Evolutionary conservation across 1,140 invertebrate species (phyloP).

Genomic region (Augochlora pura): DNA sequence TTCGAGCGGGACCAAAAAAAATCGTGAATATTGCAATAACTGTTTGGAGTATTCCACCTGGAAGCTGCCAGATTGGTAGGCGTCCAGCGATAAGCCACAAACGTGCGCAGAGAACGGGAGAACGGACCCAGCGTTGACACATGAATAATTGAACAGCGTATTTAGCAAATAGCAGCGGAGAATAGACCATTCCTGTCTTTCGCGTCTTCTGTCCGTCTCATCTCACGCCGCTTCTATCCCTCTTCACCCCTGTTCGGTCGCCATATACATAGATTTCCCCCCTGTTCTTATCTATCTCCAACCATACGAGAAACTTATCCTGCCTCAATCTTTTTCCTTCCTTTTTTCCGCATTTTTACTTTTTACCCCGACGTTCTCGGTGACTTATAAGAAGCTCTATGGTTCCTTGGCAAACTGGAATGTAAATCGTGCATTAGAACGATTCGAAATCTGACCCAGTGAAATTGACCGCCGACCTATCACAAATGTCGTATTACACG

Average conservation of each 20-base stretch:
- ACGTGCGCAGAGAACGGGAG: slow-evolving; percentile 4
- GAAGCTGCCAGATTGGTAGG: slow-evolving; percentile 38
- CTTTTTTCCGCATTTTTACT: background rate
- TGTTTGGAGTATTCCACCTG: background rate
- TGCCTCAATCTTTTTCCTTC: background rate
- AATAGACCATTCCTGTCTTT: slow-evolving; percentile 21
- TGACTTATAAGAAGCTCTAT: too few relatives aligned
- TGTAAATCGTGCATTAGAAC: too few relatives aligned
- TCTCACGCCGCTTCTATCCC: background rate
- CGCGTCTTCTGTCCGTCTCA: slow-evolving; percentile 27
- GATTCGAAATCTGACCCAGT: too few relatives aligned
- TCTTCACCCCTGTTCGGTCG: background rate
- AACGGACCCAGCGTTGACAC: slow-evolving; percentile 54
- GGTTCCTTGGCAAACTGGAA: too few relatives aligned
- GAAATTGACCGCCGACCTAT: too few relatives aligned
- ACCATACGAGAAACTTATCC: too few relatives aligned
- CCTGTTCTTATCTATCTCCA: background rate
- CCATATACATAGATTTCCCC: background rate
- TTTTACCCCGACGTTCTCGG: too few relatives aligned
- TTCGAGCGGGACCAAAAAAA: slow-evolving; percentile 11
- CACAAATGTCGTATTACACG: too few relatives aligned
- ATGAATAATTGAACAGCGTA: slow-evolving; percentile 67
- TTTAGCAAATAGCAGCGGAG: slow-evolving; percentile 63
- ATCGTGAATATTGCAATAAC: slow-evolving; percentile 6
- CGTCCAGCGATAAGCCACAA: slow-evolving; percentile 42